phyloP scores from a whole-genome alignment of 2,797 vertebrate genomes.

The Pseudochaenichthys georgianus region DNA sequence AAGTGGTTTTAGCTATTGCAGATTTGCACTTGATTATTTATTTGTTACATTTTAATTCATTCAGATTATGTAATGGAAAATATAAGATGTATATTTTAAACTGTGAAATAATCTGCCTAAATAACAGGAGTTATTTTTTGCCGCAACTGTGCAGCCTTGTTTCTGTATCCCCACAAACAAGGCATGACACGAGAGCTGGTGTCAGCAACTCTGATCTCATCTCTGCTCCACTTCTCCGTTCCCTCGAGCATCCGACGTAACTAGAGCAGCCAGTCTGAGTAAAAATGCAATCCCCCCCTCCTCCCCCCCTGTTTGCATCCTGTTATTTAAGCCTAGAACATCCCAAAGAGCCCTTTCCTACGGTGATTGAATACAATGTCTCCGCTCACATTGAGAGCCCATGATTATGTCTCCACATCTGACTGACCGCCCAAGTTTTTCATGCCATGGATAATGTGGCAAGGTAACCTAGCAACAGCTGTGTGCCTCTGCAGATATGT shows the following conservation, averaged over 20 bases:
- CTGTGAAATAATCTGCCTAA: not conserved
- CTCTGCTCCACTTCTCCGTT: slow-evolving; percentile 57
- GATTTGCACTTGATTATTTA: not conserved
- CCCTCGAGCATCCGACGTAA: slow-evolving; percentile 46
- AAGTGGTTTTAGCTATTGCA: too few relatives aligned
- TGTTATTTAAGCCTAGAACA: slow-evolving; percentile 46
- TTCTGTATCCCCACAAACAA: slow-evolving; percentile 14
- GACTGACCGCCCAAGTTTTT: slow-evolving; percentile 25
- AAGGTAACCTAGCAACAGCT: slow-evolving; percentile 81
- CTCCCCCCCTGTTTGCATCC: slow-evolving; percentile 15
- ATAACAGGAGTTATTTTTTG: slow-evolving; percentile 7
- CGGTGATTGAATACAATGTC: not conserved
- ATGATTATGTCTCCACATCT: slow-evolving; percentile 20
- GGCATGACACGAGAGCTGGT: slow-evolving; percentile 28
- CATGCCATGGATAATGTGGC: slow-evolving; percentile 39
- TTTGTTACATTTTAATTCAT: not conserved
- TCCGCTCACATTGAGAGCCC: not conserved
- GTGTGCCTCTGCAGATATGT: slow-evolving; percentile 55
- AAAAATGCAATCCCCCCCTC: slow-evolving; percentile 12
- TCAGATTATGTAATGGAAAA: not conserved
- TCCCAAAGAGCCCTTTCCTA: slow-evolving; percentile 16
- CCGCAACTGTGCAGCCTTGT: slow-evolving; percentile 16
- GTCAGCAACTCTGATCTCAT: slow-evolving; percentile 62
- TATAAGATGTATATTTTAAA: slow-evolving; percentile 5
- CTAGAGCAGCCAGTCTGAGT: slow-evolving; percentile 38